These are phyloP conservation scores for Gopherus flavomarginatus DNA, from an alignment of 2,113 vertebrate genomes.

Conservation along the genomic window DNA sequence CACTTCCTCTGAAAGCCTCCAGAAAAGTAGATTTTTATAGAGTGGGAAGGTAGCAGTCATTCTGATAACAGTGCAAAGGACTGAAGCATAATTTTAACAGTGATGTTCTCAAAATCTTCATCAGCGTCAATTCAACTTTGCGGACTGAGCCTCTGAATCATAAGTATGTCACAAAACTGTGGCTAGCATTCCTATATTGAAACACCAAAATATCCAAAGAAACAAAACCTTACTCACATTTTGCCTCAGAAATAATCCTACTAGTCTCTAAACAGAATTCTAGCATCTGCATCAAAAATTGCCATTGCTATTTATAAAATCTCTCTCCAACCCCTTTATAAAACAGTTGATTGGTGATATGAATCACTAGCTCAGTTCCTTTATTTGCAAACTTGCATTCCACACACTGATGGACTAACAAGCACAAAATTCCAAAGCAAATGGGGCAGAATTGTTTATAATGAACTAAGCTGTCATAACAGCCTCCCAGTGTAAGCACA, in stretches of 20 bases:
- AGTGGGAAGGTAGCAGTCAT: not conserved
- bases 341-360: not conserved
- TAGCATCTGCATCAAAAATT: not conserved
- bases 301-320: not conserved
- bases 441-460: conserved; percentile 72
- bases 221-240: not conserved
- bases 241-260: not conserved
- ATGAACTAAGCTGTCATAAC: conserved; percentile 59
- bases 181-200: rapidly evolving
- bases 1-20: not conserved
- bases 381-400: conserved; percentile 18
- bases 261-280: not conserved
- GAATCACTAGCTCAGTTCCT: not conserved
- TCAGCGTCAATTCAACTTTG: not conserved
- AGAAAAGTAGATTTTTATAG: not conserved
- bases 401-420: conserved; percentile 46
- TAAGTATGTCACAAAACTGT: not conserved
- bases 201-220: not conserved
- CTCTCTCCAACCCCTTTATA: not conserved
- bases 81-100: not conserved
- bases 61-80: not conserved
- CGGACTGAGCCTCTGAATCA: not conserved
- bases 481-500: conserved; percentile 48
- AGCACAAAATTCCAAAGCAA: conserved; percentile 62
- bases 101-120: not conserved